Evolutionary conservation across 2,113 vertebrate genomes (phyloP).

Genomic region (human): DNA sequence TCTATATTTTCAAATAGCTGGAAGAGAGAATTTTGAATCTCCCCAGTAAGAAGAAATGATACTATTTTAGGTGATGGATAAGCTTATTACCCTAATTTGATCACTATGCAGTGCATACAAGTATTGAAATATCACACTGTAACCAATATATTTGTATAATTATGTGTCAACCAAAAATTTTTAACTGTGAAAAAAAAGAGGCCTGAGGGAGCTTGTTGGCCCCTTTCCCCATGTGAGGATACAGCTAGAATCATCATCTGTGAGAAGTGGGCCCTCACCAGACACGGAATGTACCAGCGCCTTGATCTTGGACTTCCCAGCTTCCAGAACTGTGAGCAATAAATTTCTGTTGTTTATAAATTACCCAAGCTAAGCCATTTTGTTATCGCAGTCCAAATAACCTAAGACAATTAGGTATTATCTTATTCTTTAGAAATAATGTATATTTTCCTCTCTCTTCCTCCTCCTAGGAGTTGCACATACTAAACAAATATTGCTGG

Average conservation of each 20-base stretch:
- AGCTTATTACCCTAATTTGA: not conserved
- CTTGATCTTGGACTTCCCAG: not conserved
- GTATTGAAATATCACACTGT: not conserved
- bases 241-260: not conserved
- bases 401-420: not conserved
- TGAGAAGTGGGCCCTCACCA: not conserved
- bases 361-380: not conserved
- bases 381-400: not conserved
- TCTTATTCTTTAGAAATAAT: conserved; percentile 3
- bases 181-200: not conserved
- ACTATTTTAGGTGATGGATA: not conserved
- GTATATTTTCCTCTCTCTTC: not conserved
- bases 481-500: not conserved
- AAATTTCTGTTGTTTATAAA: not conserved
- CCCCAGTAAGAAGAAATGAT: not conserved
- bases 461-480: not conserved
- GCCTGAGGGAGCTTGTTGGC: not conserved
- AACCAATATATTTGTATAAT: not conserved
- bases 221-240: not conserved
- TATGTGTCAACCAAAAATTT: not conserved
- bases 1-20: not conserved
- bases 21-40: not conserved
- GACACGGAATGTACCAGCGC: not conserved
- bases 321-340: not conserved
- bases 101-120: not conserved